Conservation (phyloP, 2,113 vertebrate species). For the Centropus unirufus region DNA sequence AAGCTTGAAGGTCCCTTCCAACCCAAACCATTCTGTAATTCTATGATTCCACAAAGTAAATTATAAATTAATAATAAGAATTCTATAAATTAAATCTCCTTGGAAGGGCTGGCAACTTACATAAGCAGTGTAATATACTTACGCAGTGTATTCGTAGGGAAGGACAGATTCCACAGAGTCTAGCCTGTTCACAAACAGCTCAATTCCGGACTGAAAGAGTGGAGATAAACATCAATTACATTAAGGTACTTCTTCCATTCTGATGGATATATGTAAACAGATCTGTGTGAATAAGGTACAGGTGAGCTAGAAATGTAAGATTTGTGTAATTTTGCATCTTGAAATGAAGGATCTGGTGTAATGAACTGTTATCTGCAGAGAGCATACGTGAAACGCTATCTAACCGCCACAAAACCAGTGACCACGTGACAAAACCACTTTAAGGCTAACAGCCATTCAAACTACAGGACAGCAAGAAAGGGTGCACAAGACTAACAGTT, state of each 20-base stretch:
- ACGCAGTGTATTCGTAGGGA: slow-evolving; percentile 97
- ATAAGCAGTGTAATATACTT: slow-evolving; percentile 74
- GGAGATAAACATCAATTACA: slow-evolving; percentile 43
- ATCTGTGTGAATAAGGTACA: background rate
- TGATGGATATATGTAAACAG: background rate
- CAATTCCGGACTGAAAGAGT: slow-evolving; percentile 83
- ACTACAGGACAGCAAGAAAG: background rate
- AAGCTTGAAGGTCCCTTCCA: too few species aligned
- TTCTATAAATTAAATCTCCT: background rate
- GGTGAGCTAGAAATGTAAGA: background rate
- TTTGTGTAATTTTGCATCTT: background rate
- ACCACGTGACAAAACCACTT: background rate
- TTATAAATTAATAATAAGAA: too few species aligned
- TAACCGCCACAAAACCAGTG: background rate
- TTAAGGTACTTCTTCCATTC: background rate
- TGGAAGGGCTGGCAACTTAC: background rate
- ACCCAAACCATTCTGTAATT: too few species aligned
- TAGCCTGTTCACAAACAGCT: slow-evolving; percentile 96
- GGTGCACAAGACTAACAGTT: background rate
- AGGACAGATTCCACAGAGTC: slow-evolving; percentile 99
- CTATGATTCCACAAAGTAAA: too few species aligned
- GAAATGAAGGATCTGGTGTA: background rate
- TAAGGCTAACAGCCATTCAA: background rate
- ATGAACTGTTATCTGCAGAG: background rate
- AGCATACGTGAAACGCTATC: background rate